These are phyloP conservation scores for Dicyrtoma fusca DNA, from an alignment of 2,888 invertebrate species.

Conservation along the genomic window DNA sequence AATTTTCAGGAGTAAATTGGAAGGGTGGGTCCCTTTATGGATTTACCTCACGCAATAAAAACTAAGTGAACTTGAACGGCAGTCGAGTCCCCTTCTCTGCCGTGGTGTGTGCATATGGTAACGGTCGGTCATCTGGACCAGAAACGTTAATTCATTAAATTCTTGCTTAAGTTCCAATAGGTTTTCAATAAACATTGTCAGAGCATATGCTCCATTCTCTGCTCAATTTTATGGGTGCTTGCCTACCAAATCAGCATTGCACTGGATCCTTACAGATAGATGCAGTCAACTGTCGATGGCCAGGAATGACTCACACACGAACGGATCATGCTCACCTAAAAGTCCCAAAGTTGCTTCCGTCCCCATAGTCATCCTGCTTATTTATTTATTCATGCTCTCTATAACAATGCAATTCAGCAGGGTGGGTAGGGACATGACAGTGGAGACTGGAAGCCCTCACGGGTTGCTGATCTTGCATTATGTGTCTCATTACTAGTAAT, in stretches of 20 bases:
- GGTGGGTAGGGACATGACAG: no score
- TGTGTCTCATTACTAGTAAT: no score
- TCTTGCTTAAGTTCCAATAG: slow-evolving; percentile 9
- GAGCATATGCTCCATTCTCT: slow-evolving; percentile 19
- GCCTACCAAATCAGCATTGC: not conserved
- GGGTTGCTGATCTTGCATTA: no score
- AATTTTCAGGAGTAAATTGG: slow-evolving; percentile 47
- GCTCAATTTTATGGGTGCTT: slow-evolving; percentile 29
- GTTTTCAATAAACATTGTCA: slow-evolving; percentile 32
- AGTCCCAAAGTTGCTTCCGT: not conserved
- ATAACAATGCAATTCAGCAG: no score
- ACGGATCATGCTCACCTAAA: slow-evolving; percentile 8
- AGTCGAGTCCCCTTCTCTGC: not conserved
- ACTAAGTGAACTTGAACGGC: slow-evolving; percentile 9
- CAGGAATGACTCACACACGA: slow-evolving; percentile 32
- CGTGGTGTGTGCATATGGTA: not conserved
- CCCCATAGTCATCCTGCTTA: not conserved
- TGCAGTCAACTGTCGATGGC: slow-evolving; percentile 20
- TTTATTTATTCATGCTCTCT: slow-evolving; percentile 8
- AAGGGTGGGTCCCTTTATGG: slow-evolving; percentile 46
- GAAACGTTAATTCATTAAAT: slow-evolving; percentile 32
- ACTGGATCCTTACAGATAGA: not conserved
- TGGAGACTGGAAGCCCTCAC: no score
- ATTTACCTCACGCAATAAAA: slow-evolving; percentile 42
- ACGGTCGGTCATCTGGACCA: slow-evolving; percentile 35